These are phyloP conservation scores for Crotalus helleri DNA, from an alignment of 2,113 vertebrate genomes.

Conservation along the genomic window DNA sequence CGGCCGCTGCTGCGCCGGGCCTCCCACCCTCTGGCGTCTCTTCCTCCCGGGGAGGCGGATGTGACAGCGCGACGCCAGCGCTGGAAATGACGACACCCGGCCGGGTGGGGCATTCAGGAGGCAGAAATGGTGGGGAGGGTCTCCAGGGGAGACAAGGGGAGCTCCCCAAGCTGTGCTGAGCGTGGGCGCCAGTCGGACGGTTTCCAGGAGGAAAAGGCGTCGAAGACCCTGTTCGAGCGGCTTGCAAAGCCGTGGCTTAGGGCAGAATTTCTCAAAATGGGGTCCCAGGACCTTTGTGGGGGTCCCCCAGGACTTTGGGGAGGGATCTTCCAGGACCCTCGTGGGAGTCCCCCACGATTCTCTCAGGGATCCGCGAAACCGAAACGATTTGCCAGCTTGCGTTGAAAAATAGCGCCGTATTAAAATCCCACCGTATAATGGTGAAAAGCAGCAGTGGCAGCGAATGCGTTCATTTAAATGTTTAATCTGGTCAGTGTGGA, in stretches of 20 bases:
- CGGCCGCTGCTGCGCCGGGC: background rate
- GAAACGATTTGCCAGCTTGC: background rate
- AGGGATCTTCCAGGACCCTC: background rate
- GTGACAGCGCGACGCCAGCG: background rate
- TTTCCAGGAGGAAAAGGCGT: background rate
- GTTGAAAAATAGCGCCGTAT: background rate
- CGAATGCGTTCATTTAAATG: background rate
- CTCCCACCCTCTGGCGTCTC: background rate
- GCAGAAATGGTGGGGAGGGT: background rate
- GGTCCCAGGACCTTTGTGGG: background rate
- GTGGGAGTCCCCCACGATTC: background rate
- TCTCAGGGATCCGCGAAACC: background rate
- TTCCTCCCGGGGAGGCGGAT: slow-evolving; percentile 14
- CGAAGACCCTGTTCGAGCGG: background rate
- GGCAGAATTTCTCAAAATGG: background rate
- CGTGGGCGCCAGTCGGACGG: background rate
- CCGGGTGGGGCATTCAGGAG: background rate
- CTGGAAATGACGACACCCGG: slow-evolving; percentile 13
- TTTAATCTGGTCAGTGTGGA: background rate
- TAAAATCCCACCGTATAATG: background rate
- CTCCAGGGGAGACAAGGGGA: background rate
- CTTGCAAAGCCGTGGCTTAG: background rate
- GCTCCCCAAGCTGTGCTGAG: background rate
- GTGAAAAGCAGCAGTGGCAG: background rate
- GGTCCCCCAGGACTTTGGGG: background rate